Evolutionary conservation across 2,888 invertebrate species (phyloP).

Genomic region (Dendrolimus pini): DNA sequence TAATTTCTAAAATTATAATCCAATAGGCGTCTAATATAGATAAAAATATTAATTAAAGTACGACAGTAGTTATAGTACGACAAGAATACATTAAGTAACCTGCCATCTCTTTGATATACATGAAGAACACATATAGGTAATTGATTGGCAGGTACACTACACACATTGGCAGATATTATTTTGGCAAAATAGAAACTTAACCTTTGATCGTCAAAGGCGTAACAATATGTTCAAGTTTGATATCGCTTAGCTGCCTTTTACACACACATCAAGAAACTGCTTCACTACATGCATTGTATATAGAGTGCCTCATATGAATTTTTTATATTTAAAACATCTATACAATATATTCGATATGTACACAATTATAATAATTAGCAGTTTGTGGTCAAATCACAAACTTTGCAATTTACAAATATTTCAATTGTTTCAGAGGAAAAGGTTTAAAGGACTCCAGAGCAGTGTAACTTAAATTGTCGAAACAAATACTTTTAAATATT

Average conservation of each 20-base stretch:
- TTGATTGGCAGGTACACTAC: slow-evolving; percentile 39
- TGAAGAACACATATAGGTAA: slow-evolving; percentile 8
- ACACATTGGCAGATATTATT: slow-evolving; percentile 24
- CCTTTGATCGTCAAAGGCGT: slow-evolving; percentile 13
- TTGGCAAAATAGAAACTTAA: slow-evolving; percentile 29
- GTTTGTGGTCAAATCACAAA: neutral
- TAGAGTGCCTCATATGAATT: neutral
- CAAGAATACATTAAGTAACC: too few relatives aligned
- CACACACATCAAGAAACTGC: neutral
- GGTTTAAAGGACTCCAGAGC: slow-evolving; percentile 31
- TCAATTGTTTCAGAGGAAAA: slow-evolving; percentile 71
- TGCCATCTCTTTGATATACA: too few relatives aligned
- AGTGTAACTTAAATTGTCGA: slow-evolving; percentile 42
- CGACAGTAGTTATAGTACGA: too few relatives aligned
- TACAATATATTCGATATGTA: neutral
- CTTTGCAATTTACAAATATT: slow-evolving; percentile 14
- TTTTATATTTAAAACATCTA: too few relatives aligned
- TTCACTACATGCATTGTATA: slow-evolving; percentile 7
- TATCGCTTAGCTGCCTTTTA: neutral
- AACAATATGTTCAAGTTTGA: neutral
- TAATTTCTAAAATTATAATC: too few relatives aligned
- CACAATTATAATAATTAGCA: neutral
- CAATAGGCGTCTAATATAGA: too few relatives aligned
- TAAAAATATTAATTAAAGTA: too few relatives aligned
- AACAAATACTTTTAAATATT: slow-evolving; percentile 12